Conservation (phyloP, 2,797 vertebrate genomes). For the Austrolebias charrua region DNA sequence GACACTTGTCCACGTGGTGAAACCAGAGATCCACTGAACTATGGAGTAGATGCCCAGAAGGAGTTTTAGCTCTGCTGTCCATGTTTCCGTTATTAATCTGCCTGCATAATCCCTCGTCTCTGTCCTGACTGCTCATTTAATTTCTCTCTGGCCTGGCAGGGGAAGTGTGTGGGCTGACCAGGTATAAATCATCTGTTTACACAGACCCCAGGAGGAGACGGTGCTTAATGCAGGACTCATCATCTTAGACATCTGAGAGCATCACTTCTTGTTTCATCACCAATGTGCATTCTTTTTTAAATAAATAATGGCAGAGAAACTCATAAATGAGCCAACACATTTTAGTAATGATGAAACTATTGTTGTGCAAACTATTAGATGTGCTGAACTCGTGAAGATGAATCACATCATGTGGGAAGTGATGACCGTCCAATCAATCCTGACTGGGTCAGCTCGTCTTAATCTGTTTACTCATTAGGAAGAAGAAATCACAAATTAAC, state of each 20-base stretch:
- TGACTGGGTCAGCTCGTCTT: constrained; percentile 29
- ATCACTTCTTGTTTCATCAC: constrained; percentile 25
- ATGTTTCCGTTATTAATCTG: constrained; percentile 31
- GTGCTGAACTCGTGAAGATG: constrained; percentile 19
- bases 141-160: constrained; percentile 31
- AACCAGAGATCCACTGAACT: constrained; percentile 4
- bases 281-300: constrained; percentile 9
- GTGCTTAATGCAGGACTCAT: constrained; percentile 11
- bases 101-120: constrained; percentile 10
- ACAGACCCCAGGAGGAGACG: constrained; percentile 14
- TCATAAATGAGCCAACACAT: too few species aligned
- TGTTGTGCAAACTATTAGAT: constrained; percentile 20
- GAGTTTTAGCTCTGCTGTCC: constrained; percentile 15
- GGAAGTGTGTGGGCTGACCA: constrained; percentile 51
- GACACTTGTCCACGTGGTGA: neutral
- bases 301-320: constrained; percentile 14
- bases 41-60: constrained; percentile 11
- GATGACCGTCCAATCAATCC: constrained; percentile 35
- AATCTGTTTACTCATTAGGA: constrained; percentile 43
- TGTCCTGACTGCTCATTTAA: constrained; percentile 23
- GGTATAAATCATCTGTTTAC: constrained; percentile 51
- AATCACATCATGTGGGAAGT: constrained; percentile 24
- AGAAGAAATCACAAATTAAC: constrained; percentile 37
- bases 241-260: constrained; percentile 30
- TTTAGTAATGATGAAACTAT: neutral